Evolutionary conservation across 2,888 invertebrate genomes (phyloP), one percentile per base, ranked within the genome.

Genomic region (Aphodius sticticus): DNA sequence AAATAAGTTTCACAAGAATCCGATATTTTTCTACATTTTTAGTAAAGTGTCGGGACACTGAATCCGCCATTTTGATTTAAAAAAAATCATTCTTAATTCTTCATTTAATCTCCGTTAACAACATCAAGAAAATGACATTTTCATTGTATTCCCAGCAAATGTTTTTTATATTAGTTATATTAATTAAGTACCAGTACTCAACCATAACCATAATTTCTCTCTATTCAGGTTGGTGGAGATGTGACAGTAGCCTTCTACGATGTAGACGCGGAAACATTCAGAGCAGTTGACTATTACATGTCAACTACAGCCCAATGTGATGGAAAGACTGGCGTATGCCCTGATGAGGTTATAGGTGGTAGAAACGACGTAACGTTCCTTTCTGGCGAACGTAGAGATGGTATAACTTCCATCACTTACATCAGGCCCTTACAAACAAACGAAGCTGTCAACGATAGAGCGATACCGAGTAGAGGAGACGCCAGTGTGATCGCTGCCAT

Each of bases 231-330:
- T 78, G 96, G 96, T 9, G 95, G 94, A 0, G 97, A 97, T 85
- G 95, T 97, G 5, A 95, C 94, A 0, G 96, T 97, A 0, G 95
- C 95, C 2, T 96, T 94, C 85, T 94, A 93, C 87, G 93, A 94
- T 85, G 90, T 90, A 7, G 89, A 88, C 3, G 89, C 90, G 6
- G 91, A 90, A 84, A 90, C 91, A 36, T 97, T 96, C 79, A 92
- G 93, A 77, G 96, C 95, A 1, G 93, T 94, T 12, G 97, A 97
- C 89, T 97, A 97, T 88, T 95, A 94, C 86, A 94, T 97, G 88
- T 94, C 95, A 0, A 94, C 95, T 83, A 90, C 94, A 78, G 92
- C 96, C 0, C 95, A 96, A 88, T 96, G 96, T 85, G 96, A 96
- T 86, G 96, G 96, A 0, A 92, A 93, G 84, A 92, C 92, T 69